Conservation (phyloP, 2,797 vertebrate genomes). For the Darevskia mixta region DNA sequence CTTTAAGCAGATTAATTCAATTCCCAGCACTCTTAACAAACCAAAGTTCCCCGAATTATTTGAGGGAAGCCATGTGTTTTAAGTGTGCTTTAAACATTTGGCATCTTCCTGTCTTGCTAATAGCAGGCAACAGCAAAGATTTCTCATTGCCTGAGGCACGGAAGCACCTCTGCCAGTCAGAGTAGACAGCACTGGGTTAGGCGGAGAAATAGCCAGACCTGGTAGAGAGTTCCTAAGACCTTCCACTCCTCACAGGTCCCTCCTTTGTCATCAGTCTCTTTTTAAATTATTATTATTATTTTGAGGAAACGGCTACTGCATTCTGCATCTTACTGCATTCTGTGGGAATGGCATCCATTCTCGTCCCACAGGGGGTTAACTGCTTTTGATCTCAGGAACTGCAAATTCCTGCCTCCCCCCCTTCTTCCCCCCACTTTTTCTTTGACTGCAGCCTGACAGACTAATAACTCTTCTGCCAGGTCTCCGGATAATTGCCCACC, state of each 20-base stretch:
- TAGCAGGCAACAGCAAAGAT: neutral
- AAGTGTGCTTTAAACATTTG: neutral
- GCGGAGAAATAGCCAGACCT: neutral
- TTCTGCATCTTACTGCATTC: neutral
- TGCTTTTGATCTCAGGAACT: neutral
- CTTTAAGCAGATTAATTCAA: no score
- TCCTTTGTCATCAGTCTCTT: neutral
- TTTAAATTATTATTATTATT: neutral
- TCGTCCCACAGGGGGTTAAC: neutral
- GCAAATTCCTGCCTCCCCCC: neutral
- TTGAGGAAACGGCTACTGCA: neutral
- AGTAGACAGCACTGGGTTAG: neutral
- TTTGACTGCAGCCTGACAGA: neutral
- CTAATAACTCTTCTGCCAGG: conserved; percentile 24
- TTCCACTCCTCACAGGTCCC: neutral
- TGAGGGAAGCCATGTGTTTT: no score
- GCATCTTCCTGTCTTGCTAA: neutral
- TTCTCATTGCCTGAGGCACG: neutral
- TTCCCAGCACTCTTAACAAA: no score
- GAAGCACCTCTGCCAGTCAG: neutral
- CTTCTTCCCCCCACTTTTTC: neutral
- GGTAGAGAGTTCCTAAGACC: neutral
- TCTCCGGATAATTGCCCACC: conserved; percentile 9
- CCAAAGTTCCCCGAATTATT: no score
- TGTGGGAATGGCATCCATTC: neutral